phyloP scores from a whole-genome alignment of 1,140 invertebrate genomes.

The Pseudobourletiella spinata region DNA sequence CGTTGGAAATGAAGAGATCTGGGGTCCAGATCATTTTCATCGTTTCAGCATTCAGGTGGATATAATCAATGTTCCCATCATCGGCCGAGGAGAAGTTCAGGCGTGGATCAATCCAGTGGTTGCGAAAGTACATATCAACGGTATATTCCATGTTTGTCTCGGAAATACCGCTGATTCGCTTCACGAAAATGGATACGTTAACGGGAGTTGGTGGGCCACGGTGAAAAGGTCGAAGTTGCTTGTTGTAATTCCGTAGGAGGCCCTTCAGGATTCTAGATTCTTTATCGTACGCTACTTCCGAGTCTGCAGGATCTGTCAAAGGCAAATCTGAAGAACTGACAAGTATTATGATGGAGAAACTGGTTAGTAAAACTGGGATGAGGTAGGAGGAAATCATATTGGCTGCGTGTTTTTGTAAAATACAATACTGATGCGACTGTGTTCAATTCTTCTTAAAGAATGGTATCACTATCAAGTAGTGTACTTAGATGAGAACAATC shows the following conservation, averaged over 20 bases:
- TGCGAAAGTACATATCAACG: constrained; percentile 51
- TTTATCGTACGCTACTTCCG: constrained; percentile 11
- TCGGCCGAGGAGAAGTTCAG: not conserved
- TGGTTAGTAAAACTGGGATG: too few species aligned
- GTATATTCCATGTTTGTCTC: constrained; percentile 46
- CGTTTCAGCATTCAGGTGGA: not conserved
- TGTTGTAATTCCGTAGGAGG: constrained; percentile 38
- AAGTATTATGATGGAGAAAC: too few species aligned
- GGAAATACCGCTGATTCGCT: not conserved
- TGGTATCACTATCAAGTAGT: too few species aligned
- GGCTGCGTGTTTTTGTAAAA: too few species aligned
- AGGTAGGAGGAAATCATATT: too few species aligned
- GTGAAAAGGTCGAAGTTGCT: constrained; percentile 40
- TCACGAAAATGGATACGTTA: not conserved
- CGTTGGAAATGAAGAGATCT: not conserved
- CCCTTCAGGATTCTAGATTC: constrained; percentile 28
- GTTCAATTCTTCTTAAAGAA: too few species aligned
- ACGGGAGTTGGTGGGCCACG: constrained; percentile 30
- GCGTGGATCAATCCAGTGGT: constrained; percentile 48
- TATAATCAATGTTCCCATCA: not conserved
- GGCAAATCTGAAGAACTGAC: too few species aligned
- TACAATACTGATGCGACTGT: too few species aligned
- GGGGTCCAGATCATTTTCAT: not conserved
- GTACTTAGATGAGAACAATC: too few species aligned
- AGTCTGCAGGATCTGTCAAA: too few species aligned